Conservation (phyloP, 2,113 vertebrate species). For the Clarias gariepinus region DNA sequence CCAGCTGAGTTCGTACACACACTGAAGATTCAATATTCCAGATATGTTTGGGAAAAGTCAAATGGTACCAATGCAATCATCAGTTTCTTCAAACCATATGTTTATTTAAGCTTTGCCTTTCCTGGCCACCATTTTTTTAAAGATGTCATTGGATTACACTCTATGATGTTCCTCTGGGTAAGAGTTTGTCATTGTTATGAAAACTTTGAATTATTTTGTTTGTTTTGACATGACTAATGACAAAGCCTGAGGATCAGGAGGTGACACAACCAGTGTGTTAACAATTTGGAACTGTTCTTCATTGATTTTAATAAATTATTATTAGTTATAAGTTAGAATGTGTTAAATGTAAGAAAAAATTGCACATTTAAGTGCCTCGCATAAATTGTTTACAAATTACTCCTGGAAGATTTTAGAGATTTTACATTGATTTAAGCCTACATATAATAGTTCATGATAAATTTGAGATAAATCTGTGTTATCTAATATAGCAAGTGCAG, state of each 20-base stretch:
- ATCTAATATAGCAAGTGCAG: neutral
- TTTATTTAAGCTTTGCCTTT: conserved; percentile 15
- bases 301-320: neutral
- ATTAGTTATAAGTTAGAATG: neutral
- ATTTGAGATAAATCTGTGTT: neutral
- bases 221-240: conserved; percentile 4
- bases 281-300: neutral
- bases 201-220: neutral
- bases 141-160: conserved; percentile 3
- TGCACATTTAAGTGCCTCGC: neutral
- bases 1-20: conserved; percentile 3
- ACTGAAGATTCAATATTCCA: conserved; percentile 21
- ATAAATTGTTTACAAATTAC: neutral
- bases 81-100: neutral
- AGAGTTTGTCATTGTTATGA: neutral
- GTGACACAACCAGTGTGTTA: neutral
- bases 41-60: conserved; percentile 31
- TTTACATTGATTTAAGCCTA: neutral
- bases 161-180: neutral
- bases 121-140: neutral
- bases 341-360: neutral
- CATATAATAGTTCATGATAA: neutral
- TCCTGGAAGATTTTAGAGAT: neutral
- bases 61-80: conserved; percentile 8
- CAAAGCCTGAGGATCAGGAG: neutral